Evolutionary conservation across 2,888 invertebrate species (phyloP).

Genomic region (Pemphredon lugubris): DNA sequence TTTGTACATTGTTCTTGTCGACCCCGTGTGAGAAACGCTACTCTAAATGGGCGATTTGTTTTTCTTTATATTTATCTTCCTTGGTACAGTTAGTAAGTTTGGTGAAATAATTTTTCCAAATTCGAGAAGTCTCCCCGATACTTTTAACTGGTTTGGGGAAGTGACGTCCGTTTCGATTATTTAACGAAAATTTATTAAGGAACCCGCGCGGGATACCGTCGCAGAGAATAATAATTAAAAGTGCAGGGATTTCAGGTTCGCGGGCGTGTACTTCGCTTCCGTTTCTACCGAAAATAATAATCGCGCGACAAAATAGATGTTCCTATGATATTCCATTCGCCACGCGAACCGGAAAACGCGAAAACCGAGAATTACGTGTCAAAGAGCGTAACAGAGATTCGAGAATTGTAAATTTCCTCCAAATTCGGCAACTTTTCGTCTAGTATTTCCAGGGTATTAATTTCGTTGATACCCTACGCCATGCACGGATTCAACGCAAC

Average conservation of each 20-base stretch:
- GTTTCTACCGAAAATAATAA: not conserved
- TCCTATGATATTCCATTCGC: not conserved
- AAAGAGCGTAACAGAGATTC: not conserved
- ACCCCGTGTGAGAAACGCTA: too few relatives aligned
- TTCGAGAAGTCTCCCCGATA: too few relatives aligned
- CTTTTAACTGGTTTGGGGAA: not conserved
- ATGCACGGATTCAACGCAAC: not conserved
- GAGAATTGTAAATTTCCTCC: not conserved
- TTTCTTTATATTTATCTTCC: too few relatives aligned
- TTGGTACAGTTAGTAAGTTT: too few relatives aligned
- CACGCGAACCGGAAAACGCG: not conserved
- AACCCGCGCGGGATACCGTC: not conserved
- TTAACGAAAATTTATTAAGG: not conserved
- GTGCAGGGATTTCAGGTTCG: slow-evolving; percentile 24
- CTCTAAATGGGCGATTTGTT: too few relatives aligned
- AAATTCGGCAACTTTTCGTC: not conserved
- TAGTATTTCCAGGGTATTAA: not conserved
- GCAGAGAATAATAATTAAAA: slow-evolving; percentile 24
- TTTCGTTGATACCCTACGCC: not conserved
- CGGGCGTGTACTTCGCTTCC: slow-evolving; percentile 26
- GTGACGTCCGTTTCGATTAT: not conserved
- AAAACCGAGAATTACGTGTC: slow-evolving; percentile 1
- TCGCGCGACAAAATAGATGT: not conserved
- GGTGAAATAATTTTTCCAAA: too few relatives aligned
- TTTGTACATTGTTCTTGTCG: too few relatives aligned